Evolutionary conservation across 2,113 vertebrate genomes (phyloP), one percentile per base, ranked within the genome.

Genomic region (Ceyx melanurus): DNA sequence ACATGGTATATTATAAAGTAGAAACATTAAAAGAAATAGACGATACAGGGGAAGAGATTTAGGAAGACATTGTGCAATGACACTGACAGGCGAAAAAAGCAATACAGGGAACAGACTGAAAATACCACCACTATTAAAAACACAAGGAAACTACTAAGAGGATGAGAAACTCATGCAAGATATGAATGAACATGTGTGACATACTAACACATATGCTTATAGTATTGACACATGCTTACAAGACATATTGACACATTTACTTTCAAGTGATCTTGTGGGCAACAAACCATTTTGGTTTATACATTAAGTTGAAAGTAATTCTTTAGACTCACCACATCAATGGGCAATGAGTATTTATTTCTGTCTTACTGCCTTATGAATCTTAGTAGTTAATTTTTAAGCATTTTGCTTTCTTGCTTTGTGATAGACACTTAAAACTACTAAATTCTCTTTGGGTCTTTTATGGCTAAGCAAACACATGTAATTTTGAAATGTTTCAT

Each of bases 31-130:
- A 65, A 42, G 17, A 42, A 71, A 26, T 2, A 62, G 8, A 58
- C 67, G 71, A 56, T 5, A 45, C 2, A 50, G 25, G 75, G 13
- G 11, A 71, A 65, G 11, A 45, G 4, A 43, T 33, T 62, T 21
- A 80, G 51, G 25, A 82, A 64, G 7, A 67, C 6, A 28, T 29
- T 4, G 11, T 10, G 2, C 20, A 60, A 2, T 23, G 51, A 88
- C 8, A 51, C 0, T 21, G 22, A 35, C 1, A 1, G 7, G 29
- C 6, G 2, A 50, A 77, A 82, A 67, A 35, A 6, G 13, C 10
- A 42, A 29, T 9, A 86, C 1, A 58, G 60, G 22, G 21, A 74
- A 62, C 11, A 71, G 37, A 74, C 6, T 31, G 33, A 74, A 86
- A 92, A 25, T 21, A 86, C 22, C 54, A 35, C 16, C n/a, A 73